Percentiles rank a stretch among this genome's conserved stretches.
phyloP scores from a whole-genome alignment of 2,797 vertebrate species.

The Arrhamphus sclerolepis region DNA sequence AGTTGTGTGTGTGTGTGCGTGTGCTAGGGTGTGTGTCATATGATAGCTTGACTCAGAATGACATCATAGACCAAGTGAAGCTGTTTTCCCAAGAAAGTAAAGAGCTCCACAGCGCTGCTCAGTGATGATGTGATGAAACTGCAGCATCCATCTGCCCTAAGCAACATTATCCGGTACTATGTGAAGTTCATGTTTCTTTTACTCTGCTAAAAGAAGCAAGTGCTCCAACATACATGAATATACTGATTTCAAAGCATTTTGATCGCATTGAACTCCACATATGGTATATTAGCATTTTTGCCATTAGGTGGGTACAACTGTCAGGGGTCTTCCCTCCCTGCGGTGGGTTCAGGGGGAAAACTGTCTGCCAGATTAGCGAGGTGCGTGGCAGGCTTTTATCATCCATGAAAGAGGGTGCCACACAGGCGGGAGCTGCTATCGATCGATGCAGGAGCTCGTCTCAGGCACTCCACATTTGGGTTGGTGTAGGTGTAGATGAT shows the following conservation, averaged over 20 bases:
- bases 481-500: too few relatives aligned
- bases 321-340: too few relatives aligned
- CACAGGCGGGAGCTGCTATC: constrained; percentile 32
- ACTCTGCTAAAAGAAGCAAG: background rate
- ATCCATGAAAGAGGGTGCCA: constrained; percentile 48
- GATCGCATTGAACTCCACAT: too few relatives aligned
- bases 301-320: too few relatives aligned
- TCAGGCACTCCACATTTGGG: too few relatives aligned
- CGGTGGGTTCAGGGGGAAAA: too few relatives aligned
- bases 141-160: constrained; percentile 9
- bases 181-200: background rate
- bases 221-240: background rate
- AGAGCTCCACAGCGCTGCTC: constrained; percentile 47
- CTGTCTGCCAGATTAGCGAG: constrained; percentile 33
- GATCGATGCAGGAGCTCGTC: constrained; percentile 17
- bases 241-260: background rate
- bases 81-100: constrained; percentile 1
- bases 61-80: constrained; percentile 53
- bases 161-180: background rate
- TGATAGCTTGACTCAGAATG: constrained; percentile 61
- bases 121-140: constrained; percentile 21
- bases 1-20: constrained; percentile 24
- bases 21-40: constrained; percentile 61
- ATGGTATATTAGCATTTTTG: too few relatives aligned
- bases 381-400: constrained; percentile 25